Evolutionary conservation across 2,888 invertebrate species (phyloP).

Genomic region (Herminia tarsipennalis): DNA sequence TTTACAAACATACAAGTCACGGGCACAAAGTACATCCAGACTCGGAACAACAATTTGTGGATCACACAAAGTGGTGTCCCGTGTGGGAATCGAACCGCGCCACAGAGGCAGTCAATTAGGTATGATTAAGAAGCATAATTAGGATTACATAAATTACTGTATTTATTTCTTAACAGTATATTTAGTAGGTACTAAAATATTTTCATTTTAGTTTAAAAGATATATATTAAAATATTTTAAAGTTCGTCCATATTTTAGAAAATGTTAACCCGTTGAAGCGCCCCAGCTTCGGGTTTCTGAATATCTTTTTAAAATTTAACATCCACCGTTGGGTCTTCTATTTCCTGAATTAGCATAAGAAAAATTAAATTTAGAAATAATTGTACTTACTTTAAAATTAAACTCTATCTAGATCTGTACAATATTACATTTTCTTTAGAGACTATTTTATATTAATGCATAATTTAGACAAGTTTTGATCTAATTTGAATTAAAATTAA

Average conservation of each 20-base stretch:
- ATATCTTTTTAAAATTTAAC: constrained; percentile 33
- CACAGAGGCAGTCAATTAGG: too few species aligned
- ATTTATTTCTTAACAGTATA: too few species aligned
- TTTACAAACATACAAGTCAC: too few species aligned
- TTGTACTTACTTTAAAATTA: constrained; percentile 8
- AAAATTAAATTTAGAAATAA: constrained; percentile 33
- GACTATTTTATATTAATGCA: background rate
- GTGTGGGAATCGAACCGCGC: too few species aligned
- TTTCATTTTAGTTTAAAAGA: constrained; percentile 7
- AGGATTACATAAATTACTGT: too few species aligned
- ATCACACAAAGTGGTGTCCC: too few species aligned
- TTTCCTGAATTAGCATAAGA: constrained; percentile 38
- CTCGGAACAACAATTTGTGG: too few species aligned
- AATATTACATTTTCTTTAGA: constrained; percentile 12
- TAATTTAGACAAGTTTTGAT: too few species aligned
- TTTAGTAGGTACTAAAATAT: background rate
- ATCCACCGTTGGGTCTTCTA: constrained; percentile 27
- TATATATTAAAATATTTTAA: constrained; percentile 22
- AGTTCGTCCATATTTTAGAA: constrained; percentile 29
- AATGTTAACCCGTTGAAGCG: constrained; percentile 30
- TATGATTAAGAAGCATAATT: too few species aligned
- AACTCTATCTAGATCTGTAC: constrained; percentile 6
- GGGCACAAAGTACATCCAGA: too few species aligned
- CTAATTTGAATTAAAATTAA: too few species aligned
- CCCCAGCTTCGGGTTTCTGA: constrained; percentile 25